Evolutionary conservation across 2,797 vertebrate species (phyloP), one percentile per base, ranked within the genome.

Genomic region (Margarornis squamiger): DNA sequence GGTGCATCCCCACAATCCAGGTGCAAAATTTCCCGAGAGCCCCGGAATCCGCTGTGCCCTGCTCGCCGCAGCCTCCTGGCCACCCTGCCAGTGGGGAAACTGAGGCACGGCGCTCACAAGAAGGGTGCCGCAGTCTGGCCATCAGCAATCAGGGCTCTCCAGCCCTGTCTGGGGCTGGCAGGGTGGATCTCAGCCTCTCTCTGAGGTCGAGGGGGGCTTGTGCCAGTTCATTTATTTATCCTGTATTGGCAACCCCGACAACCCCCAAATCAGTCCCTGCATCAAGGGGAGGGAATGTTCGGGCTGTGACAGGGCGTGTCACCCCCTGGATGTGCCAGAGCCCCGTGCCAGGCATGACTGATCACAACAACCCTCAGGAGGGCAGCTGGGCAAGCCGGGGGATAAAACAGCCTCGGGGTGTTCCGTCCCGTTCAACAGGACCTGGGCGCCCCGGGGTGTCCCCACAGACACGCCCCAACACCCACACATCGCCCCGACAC

Each of bases 211-310:
- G 16, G 4, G 2, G 27, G 4, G 6, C 18, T 78, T 52, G 51
- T 45, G 32, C 54, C 85, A 30, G 15, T 39, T 66, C 9, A 0
- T 46, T 48, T 10, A 30, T 63, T 67, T 39, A 22, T 41, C 48
- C n/a, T 3, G 2, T 21, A 12, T 11, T 7, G 24, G 58, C 41
- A 84, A 36, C 14, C 14, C 48, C 1, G 0, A 14, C 22, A 36
- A 26, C 1, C 7, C 72, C 52, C 34, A 62, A 8, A 55, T 14
- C 54, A 75, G 41, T 24, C n/a, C 27, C 48, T 5, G 2, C 8
- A 22, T 6, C 10, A 11, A 5, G 18, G 57, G 18, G 6, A 62
- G 23, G 23, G 51, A 41, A 16, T n/a, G 49, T 36, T 74, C 1
- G 0, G 23, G 27, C 26, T 34, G 87, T 36, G 24, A 49, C 38